These are phyloP conservation scores for Lacerta viridis DNA, from an alignment of 2,797 vertebrate genomes.

Conservation along the genomic window DNA sequence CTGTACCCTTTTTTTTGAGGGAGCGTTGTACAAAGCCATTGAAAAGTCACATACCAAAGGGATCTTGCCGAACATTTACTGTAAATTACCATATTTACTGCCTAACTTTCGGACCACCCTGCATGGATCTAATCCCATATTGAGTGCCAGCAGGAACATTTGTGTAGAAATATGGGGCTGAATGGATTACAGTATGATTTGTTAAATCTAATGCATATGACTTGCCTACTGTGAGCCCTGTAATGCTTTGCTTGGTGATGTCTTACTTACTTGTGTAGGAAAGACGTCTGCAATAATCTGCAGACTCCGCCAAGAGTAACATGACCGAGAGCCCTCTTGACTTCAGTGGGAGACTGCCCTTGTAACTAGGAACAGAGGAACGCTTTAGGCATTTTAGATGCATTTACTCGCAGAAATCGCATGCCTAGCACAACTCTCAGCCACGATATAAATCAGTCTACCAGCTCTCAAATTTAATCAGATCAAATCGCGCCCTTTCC, in stretches of 20 bases:
- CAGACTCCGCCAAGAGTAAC: conserved; percentile 10
- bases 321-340: conserved; percentile 9
- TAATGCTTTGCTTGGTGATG: conserved; percentile 15
- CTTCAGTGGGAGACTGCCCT: conserved; percentile 29
- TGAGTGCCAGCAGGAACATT: conserved; percentile 8
- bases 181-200: conserved; percentile 25
- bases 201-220: conserved; percentile 3
- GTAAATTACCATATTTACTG: background rate
- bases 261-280: conserved; percentile 31
- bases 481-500: conserved; percentile 51
- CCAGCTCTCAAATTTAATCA: conserved; percentile 68
- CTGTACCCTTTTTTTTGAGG: background rate
- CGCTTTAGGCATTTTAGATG: conserved; percentile 31
- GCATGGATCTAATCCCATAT: conserved; percentile 12
- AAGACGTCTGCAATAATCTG: conserved; percentile 20
- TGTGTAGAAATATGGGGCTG: conserved; percentile 12
- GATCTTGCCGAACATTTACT: background rate
- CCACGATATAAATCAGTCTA: conserved; percentile 52
- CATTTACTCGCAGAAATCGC: conserved; percentile 46
- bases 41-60: background rate
- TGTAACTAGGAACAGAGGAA: conserved; percentile 53
- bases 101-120: conserved; percentile 12
- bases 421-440: conserved; percentile 48
- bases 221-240: background rate
- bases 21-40: background rate